These are phyloP conservation scores for Pogoniulus pusillus DNA, from an alignment of 2,797 vertebrate species.

Conservation along the genomic window DNA sequence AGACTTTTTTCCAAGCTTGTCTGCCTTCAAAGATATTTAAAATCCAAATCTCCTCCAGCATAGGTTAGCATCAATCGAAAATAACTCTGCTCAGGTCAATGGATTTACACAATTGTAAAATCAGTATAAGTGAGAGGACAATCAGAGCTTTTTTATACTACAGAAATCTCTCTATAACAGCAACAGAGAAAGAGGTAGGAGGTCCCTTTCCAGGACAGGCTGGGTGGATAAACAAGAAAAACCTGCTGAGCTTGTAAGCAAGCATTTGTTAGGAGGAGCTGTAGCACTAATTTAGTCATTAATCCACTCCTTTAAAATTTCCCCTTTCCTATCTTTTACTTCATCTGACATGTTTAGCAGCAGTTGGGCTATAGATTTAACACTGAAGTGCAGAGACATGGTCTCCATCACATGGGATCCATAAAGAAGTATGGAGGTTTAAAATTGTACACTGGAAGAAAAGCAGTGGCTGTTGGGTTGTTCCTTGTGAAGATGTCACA, in stretches of 20 bases:
- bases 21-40: constrained; percentile 47
- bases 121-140: constrained; percentile 64
- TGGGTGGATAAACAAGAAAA: constrained; percentile 62
- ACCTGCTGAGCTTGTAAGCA: constrained; percentile 33
- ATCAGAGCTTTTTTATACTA: constrained; percentile 53
- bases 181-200: constrained; percentile 47
- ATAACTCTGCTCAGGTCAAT: constrained; percentile 61
- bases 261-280: constrained; percentile 24
- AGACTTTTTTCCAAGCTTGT: constrained; percentile 26
- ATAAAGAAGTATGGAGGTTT: not conserved
- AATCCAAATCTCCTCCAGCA: constrained; percentile 41
- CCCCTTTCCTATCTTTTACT: not conserved
- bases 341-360: not conserved
- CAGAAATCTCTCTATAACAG: constrained; percentile 52
- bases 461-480: not conserved
- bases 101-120: constrained; percentile 66
- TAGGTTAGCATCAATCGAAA: constrained; percentile 61
- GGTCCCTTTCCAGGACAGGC: constrained; percentile 38
- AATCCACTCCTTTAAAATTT: constrained; percentile 15
- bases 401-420: not conserved
- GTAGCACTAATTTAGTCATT: constrained; percentile 42
- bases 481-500: not conserved
- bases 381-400: not conserved
- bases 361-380: not conserved
- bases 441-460: not conserved